These are phyloP conservation scores for Dicentrarchus labrax DNA, from an alignment of 2,113 vertebrate genomes.

Conservation along the genomic window DNA sequence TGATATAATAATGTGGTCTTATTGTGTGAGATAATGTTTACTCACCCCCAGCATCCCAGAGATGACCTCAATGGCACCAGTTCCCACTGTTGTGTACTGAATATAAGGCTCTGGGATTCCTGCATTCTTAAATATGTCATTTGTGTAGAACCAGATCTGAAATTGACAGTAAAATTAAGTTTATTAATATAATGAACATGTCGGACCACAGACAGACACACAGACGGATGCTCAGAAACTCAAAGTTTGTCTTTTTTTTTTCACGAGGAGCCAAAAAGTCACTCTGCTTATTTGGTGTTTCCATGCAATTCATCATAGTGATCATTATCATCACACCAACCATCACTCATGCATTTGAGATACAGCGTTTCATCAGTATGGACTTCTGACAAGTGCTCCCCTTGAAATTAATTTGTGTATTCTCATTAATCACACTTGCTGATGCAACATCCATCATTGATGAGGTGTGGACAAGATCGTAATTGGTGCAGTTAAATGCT, in stretches of 20 bases:
- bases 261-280: conserved; percentile 31
- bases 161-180: conserved; percentile 53
- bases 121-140: conserved; percentile 88
- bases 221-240: conserved; percentile 14
- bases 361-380: conserved; percentile 65
- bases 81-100: conserved; percentile 91
- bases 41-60: conserved; percentile 90
- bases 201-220: background rate
- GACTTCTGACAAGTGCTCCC: conserved; percentile 77
- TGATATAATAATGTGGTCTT: background rate
- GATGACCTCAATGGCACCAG: conserved; percentile 89
- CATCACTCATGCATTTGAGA: conserved; percentile 74
- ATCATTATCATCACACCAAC: conserved; percentile 60
- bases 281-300: conserved; percentile 45
- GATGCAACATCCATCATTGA: conserved; percentile 78
- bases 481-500: conserved; percentile 65
- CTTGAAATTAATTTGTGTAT: conserved; percentile 79
- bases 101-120: conserved; percentile 86
- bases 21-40: conserved; percentile 13
- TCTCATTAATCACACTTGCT: conserved; percentile 82
- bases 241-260: conserved; percentile 24
- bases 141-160: conserved; percentile 97
- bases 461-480: conserved; percentile 68
- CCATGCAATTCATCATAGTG: conserved; percentile 65
- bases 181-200: conserved; percentile 6